These are phyloP conservation scores for Athene cunicularia DNA, from an alignment of 2,113 vertebrate genomes.

Conservation along the genomic window DNA sequence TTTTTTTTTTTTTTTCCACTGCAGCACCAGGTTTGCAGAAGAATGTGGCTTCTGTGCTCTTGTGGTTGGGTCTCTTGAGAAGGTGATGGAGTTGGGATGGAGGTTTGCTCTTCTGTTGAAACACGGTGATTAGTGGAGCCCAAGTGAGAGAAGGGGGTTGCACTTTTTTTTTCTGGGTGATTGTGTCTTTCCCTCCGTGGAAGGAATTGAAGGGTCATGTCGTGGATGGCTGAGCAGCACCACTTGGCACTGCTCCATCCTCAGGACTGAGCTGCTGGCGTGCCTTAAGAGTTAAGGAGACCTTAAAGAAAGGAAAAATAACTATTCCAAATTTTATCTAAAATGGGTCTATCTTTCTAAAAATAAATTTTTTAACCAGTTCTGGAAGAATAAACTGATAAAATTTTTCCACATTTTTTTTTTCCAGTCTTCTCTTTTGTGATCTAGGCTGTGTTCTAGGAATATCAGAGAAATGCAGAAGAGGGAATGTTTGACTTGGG, in stretches of 20 bases:
- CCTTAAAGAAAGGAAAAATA: not conserved
- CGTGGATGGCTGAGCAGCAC: not conserved
- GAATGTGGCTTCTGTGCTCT: not conserved
- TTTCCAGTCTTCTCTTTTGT: not conserved
- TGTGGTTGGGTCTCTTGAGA: not conserved
- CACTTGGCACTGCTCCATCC: not conserved
- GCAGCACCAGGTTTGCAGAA: not conserved
- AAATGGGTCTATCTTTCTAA: not conserved
- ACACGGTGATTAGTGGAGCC: fast-evolving
- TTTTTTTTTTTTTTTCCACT: not conserved
- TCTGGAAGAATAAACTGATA: not conserved
- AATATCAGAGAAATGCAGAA: not conserved
- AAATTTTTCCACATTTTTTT: fast-evolving
- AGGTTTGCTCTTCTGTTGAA: not conserved
- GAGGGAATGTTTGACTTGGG: not conserved
- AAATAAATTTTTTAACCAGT: not conserved
- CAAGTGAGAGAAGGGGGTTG: not conserved
- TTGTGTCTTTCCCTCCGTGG: fast-evolving
- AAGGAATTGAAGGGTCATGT: not conserved
- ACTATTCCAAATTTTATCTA: not conserved
- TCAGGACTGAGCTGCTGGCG: not conserved
- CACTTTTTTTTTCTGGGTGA: not conserved
- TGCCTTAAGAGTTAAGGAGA: not conserved
- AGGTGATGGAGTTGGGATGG: not conserved
- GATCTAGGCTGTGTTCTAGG: not conserved